phyloP scores from a whole-genome alignment of 2,797 vertebrate genomes.

The Semaprochilodus insignis region DNA sequence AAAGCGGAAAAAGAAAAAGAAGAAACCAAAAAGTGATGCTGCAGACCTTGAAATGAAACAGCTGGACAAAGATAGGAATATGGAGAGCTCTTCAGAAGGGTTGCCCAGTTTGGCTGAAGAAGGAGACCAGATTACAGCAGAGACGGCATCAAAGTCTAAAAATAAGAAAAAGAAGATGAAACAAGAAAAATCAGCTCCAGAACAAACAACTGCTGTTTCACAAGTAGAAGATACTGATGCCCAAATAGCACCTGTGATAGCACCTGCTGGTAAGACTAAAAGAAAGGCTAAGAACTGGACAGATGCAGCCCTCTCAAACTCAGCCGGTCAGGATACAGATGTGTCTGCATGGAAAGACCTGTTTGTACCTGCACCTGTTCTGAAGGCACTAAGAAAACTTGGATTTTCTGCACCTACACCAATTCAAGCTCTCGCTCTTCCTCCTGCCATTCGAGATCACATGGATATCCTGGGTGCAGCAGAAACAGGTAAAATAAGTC shows the following conservation, averaged over 20 bases:
- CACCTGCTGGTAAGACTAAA: conserved; percentile 60
- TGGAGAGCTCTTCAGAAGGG: background rate
- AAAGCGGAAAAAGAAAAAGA: conserved; percentile 66
- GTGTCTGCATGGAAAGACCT: conserved; percentile 90
- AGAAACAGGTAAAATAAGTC: conserved; percentile 86
- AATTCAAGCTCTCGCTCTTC: conserved; percentile 90
- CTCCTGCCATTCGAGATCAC: conserved; percentile 91
- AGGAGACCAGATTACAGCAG: background rate
- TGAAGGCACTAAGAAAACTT: conserved; percentile 86
- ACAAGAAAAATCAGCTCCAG: background rate
- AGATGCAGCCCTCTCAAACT: conserved; percentile 68
- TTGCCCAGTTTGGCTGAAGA: background rate
- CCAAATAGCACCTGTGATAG: background rate
- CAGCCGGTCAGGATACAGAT: conserved; percentile 74
- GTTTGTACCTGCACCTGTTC: conserved; percentile 87
- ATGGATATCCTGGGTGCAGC: conserved; percentile 95
- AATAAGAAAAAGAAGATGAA: conserved; percentile 24
- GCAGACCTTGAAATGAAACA: conserved; percentile 16
- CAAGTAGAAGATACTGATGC: conserved; percentile 37
- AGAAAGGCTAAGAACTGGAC: conserved; percentile 88
- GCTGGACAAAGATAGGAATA: background rate
- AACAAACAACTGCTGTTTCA: background rate
- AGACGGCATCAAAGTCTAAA: conserved; percentile 16
- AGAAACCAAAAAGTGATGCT: conserved; percentile 52
- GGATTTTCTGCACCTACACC: conserved; percentile 93